Base-by-base conservation (phyloP, 2,113 vertebrate genomes). In the Engraulis encrasicolus region DNA sequence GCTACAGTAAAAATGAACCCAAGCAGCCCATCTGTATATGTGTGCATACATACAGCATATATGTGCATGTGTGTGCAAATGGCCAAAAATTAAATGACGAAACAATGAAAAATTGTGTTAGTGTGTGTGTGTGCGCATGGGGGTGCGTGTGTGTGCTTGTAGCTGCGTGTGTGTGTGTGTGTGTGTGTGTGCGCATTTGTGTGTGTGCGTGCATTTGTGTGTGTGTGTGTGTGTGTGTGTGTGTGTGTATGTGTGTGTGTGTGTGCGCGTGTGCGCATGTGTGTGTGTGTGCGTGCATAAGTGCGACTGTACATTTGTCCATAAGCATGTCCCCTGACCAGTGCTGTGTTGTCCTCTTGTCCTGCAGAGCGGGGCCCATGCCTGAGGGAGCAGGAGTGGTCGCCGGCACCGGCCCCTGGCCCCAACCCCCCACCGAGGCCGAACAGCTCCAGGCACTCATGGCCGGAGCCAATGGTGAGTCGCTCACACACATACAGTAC, bases 361-460 rank as follows among this genome's bases (percentile, higher is more conserved):
- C 18, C 23, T 74, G 20, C 87, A 96, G 95, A 83, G 94, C 95
- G 50, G 90, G 91, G 82, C 91, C 91, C 89, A 93, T 93, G 92
- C 94, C 95, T 23, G 95, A 95, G 89, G 94, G 93, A 80, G 92
- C 94, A 77, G 84, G 78, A 78, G 61, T 83, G 34, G 79, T 81
- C 84, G 96, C 98, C 90, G 98, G 98, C 95, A 97, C 97, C n/a
- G 98, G 98, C 92, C 97, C 97, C 49, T 99, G 98, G 98, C 97
- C 98, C 18, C 98, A 97, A 92, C 98, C 98, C 92, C 98, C 98
- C 81, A 98, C 98, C 86, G 98, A 99, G 88, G 98, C 98, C 0
- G 98, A 99, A 93, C 95, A 99, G 96, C 97, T 99, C 89, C 98
- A 99, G 89, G 98, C 97, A 84, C 96, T 99, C 94, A 99, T 99